These are phyloP conservation scores for Axea sp. DNA, from an alignment of 2,888 invertebrate species.

Conservation along the genomic window DNA sequence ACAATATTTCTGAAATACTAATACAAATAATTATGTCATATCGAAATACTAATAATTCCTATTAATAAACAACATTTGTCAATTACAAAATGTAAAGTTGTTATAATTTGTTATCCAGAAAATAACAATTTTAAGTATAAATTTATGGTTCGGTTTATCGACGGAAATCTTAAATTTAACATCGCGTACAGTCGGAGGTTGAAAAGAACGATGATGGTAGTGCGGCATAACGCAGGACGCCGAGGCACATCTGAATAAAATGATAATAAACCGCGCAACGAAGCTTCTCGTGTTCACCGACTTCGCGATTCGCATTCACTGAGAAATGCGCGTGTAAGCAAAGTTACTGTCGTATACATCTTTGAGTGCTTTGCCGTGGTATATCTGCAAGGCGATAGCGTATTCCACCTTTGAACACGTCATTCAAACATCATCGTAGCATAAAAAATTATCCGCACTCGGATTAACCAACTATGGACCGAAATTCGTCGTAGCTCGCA, in stretches of 20 bases:
- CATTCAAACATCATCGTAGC: conserved; percentile 9
- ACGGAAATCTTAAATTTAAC: conserved; percentile 78
- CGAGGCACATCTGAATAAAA: conserved; percentile 75
- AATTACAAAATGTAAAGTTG: too few species aligned
- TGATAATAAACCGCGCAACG: conserved; percentile 75
- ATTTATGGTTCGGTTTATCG: conserved; percentile 68
- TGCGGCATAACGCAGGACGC: conserved; percentile 68
- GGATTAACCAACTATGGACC: conserved; percentile 29
- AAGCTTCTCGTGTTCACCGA: conserved; percentile 66
- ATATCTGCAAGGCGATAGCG: conserved; percentile 42
- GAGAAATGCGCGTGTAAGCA: conserved; percentile 57
- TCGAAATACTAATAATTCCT: too few species aligned
- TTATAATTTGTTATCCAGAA: conserved; percentile 38
- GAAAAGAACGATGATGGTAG: conserved; percentile 57
- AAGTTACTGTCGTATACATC: conserved; percentile 47
- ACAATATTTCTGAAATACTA: too few species aligned
- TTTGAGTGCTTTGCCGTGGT: conserved; percentile 40
- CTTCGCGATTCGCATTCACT: conserved; percentile 73
- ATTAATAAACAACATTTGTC: too few species aligned
- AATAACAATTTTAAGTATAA: conserved; percentile 60
- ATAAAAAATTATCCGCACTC: conserved; percentile 28
- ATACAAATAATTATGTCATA: too few species aligned
- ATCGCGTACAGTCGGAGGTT: conserved; percentile 67
- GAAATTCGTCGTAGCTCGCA: conserved; percentile 6
- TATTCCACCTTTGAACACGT: conserved; percentile 49